These are phyloP conservation scores for Plutomurus gul DNA, from an alignment of 1,140 invertebrate genomes.

Conservation along the genomic window DNA sequence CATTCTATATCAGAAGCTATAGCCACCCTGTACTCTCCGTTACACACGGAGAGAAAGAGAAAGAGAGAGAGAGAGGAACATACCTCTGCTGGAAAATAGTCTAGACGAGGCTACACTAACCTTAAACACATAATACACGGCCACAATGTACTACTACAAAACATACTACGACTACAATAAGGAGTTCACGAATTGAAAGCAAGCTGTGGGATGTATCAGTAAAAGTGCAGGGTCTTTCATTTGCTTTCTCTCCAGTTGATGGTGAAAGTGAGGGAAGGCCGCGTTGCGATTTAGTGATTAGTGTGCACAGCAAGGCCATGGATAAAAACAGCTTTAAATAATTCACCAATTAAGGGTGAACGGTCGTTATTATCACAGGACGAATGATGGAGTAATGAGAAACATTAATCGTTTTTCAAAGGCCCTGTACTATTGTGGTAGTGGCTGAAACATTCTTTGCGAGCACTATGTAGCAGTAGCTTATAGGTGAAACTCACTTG, in stretches of 20 bases:
- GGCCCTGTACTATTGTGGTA: background rate
- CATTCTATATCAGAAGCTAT: too few relatives aligned
- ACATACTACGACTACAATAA: background rate
- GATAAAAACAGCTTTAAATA: background rate
- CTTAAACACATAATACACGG: background rate
- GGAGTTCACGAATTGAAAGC: background rate
- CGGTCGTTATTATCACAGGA: background rate
- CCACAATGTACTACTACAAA: background rate
- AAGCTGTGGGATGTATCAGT: background rate
- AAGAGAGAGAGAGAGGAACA: too few relatives aligned
- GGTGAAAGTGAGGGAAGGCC: too few relatives aligned
- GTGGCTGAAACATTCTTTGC: background rate
- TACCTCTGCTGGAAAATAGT: background rate
- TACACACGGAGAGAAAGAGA: too few relatives aligned
- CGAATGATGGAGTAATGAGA: background rate
- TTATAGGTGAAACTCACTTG: background rate
- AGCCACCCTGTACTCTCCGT: too few relatives aligned
- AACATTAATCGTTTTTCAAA: background rate
- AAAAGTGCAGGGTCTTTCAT: background rate
- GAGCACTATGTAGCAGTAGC: background rate
- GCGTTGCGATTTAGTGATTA: too few relatives aligned
- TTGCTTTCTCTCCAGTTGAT: background rate
- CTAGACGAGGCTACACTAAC: background rate
- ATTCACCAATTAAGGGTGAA: constrained; percentile 8
- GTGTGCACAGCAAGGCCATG: background rate